A percentile compares a stretch with the other conserved stretches of the same genome.
Evolutionary conservation across 1,140 invertebrate genomes (phyloP).

Genomic region (Drosophila melanogaster): DNA sequence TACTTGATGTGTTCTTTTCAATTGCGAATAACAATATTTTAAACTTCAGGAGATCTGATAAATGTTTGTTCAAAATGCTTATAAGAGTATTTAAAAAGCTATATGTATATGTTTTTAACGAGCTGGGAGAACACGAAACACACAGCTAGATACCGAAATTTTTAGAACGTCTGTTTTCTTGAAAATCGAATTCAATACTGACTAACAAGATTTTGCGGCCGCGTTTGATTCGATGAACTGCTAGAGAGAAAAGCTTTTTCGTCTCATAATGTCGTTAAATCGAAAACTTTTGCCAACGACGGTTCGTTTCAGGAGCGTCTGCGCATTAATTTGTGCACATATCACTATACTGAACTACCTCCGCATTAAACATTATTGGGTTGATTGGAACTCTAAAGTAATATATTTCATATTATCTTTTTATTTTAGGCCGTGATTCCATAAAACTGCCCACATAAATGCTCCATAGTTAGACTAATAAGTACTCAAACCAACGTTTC

Average conservation of each 20-base stretch:
- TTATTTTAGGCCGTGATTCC: too few species aligned
- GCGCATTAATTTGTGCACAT: constrained; percentile 9
- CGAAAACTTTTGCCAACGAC: constrained; percentile 11
- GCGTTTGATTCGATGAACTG: constrained; percentile 23
- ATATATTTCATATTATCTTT: too few species aligned
- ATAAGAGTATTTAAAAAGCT: constrained; percentile 15
- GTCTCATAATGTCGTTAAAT: constrained; percentile 20
- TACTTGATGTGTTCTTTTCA: constrained; percentile 2
- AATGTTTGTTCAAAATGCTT: constrained; percentile 24
- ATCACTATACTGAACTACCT: neutral
- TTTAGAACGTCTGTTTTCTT: constrained; percentile 59
- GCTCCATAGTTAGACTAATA: too few species aligned
- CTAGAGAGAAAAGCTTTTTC: constrained; percentile 33
- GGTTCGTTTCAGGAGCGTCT: constrained; percentile 20
- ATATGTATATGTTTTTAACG: constrained; percentile 30
- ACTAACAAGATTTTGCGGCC: constrained; percentile 37
- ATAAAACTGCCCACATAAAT: too few species aligned
- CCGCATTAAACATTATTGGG: neutral
- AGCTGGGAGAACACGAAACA: constrained; percentile 22
- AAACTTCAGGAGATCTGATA: constrained; percentile 9
- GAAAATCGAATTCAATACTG: constrained; percentile 75
- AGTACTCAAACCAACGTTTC: too few species aligned
- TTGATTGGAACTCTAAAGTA: neutral
- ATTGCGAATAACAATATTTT: constrained; percentile 1
- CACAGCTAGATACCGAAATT: constrained; percentile 14